Base-by-base conservation (phyloP, 2,888 invertebrate species). In the Urechis unicinctus region DNA sequence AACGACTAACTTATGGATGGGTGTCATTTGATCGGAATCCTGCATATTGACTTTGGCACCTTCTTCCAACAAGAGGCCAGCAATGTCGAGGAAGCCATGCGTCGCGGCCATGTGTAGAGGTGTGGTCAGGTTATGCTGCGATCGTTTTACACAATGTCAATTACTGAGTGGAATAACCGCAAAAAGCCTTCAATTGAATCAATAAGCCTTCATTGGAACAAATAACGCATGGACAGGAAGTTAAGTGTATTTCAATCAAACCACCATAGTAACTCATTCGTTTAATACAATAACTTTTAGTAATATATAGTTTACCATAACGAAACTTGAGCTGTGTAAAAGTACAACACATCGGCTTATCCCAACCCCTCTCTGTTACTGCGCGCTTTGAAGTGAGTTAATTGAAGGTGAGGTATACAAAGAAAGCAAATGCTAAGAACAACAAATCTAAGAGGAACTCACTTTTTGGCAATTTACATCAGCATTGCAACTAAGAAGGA, bases 41-140 rank as follows among this genome's bases (percentile, higher is more conserved):
- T 49, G 29, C 21, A 50, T 43, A 52, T 65, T 60, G n/a, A 65
- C 58, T n/a, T 63, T 54, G 6, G 63, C 66, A 1, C 62, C 62
- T 13, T 60, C 49, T 31, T 52, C 42, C 22, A 66, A 47, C 6
- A 66, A 55, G 3, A 62, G 53, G 42, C 56, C 55, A 26, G 59
- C 58, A 9, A 64, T 62, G 31, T 61, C 61, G 1, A 54, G 13
- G 51, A 51, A 57, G 4, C 65, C 65, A 9, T 52, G 21, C 6
- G 58, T 57, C n/a, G 66, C 63, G 0, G 65, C 65, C 42, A 65
- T 29, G 45, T 65, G 63, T 1, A 66, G 58, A 1, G 65, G 58
- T 0, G 65, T 62, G 25, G 61, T 43, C 36, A 44, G 42, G 48
- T 61, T 65, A 28, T 60, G 44, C 65, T 65, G 55, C n/a, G 50